These are phyloP conservation scores for Pleuronectes platessa DNA, from an alignment of 2,113 vertebrate genomes.

Conservation along the genomic window DNA sequence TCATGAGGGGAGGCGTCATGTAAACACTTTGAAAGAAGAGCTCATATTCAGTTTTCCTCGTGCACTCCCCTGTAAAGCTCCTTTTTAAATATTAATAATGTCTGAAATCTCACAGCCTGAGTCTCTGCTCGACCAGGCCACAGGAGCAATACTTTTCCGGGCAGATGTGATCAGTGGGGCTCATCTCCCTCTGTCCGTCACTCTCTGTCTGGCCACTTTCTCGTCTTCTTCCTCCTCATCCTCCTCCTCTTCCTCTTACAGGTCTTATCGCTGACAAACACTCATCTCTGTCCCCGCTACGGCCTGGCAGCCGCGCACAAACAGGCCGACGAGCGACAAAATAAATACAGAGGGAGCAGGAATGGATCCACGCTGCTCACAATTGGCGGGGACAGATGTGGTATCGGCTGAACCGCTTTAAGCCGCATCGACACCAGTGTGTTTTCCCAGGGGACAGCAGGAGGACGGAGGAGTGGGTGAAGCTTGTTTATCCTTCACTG, in stretches of 20 bases:
- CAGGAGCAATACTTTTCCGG: constrained; percentile 49
- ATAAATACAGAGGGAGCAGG: constrained; percentile 42
- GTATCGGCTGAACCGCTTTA: constrained; percentile 56
- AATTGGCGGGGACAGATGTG: constrained; percentile 55
- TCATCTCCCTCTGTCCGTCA: constrained; percentile 37
- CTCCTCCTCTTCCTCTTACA: constrained; percentile 50
- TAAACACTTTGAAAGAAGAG: constrained; percentile 48
- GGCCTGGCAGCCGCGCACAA: constrained; percentile 40
- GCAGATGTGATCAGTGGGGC: constrained; percentile 66
- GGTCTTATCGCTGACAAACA: constrained; percentile 73
- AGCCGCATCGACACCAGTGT: constrained; percentile 50
- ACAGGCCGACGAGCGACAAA: constrained; percentile 44
- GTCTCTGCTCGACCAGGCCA: constrained; percentile 27
- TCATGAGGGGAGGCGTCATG: constrained; percentile 29
- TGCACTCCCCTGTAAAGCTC: constrained; percentile 8
- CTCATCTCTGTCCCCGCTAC: constrained; percentile 52
- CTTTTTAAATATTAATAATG: constrained; percentile 48
- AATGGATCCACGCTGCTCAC: constrained; percentile 60
- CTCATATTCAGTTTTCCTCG: constrained; percentile 21
- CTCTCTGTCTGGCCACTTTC: constrained; percentile 38
- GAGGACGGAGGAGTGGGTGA: constrained; percentile 1
- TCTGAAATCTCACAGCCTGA: constrained; percentile 20
- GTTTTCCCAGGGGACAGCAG: constrained; percentile 39
- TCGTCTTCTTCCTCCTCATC: constrained; percentile 16
- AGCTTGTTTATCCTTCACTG: constrained; percentile 41